Evolutionary conservation across 2,888 invertebrate genomes (phyloP).

Genomic region (Microctonus aethiopoides): DNA sequence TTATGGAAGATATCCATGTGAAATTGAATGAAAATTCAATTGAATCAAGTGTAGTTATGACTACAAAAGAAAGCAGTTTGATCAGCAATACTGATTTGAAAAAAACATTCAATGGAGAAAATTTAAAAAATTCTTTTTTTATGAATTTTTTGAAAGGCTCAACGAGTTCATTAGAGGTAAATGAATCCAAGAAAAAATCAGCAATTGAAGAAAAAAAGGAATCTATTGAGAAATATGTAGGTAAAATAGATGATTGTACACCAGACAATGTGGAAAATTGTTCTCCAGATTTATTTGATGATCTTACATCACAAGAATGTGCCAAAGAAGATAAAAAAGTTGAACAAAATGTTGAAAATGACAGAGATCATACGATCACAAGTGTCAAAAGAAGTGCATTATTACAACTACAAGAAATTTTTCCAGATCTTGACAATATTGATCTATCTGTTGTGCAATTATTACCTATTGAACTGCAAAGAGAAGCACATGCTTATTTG

Average conservation of each 20-base stretch:
- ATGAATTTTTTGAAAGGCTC: constrained; percentile 56
- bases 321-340: background rate
- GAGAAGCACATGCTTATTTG: constrained; percentile 55
- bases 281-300: constrained; percentile 26
- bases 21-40: constrained; percentile 14
- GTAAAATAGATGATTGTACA: background rate
- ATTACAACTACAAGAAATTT: constrained; percentile 62
- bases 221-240: background rate
- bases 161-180: constrained; percentile 10
- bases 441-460: constrained; percentile 63
- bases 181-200: background rate
- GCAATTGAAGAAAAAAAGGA: background rate
- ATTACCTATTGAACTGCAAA: constrained; percentile 63
- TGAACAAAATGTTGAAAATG: background rate
- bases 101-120: constrained; percentile 44
- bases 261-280: background rate
- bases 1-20: constrained; percentile 17
- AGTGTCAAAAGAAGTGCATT: constrained; percentile 27
- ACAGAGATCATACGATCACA: constrained; percentile 1
- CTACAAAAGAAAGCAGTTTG: background rate
- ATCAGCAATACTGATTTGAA: constrained; percentile 29
- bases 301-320: background rate
- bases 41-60: constrained; percentile 11
- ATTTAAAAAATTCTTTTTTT: constrained; percentile 60
- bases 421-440: constrained; percentile 66